Evolutionary conservation across 2,113 vertebrate species (phyloP).

Genomic region (Rana temporaria): DNA sequence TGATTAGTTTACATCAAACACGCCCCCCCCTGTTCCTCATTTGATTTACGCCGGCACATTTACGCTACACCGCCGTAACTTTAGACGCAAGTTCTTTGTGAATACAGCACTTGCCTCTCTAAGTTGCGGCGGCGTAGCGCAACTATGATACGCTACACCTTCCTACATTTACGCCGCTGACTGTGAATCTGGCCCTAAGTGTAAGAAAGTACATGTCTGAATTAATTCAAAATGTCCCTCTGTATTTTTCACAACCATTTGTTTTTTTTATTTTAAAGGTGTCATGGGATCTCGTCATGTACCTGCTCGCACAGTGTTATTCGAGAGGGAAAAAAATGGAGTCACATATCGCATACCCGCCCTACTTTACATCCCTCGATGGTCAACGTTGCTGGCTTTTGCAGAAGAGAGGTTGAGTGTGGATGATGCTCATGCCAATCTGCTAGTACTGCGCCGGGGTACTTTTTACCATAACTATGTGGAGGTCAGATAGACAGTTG

Average conservation of each 20-base stretch:
- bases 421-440: constrained; percentile 84
- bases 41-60: no score
- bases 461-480: constrained; percentile 80
- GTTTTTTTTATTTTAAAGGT: neutral
- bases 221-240: no score
- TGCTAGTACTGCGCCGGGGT: constrained; percentile 87
- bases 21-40: no score
- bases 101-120: no score
- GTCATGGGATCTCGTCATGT: constrained; percentile 80
- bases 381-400: constrained; percentile 85
- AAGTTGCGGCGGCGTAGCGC: no score
- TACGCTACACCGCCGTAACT: no score
- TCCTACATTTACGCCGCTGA: no score
- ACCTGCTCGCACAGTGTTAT: constrained; percentile 84
- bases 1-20: no score
- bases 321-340: constrained; percentile 82
- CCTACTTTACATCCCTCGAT: constrained; percentile 78
- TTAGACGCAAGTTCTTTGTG: no score
- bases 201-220: no score
- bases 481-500: constrained; percentile 73
- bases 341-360: constrained; percentile 91
- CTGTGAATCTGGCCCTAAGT: no score
- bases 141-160: no score
- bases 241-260: neutral
- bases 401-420: constrained; percentile 89